phyloP scores from a whole-genome alignment of 2,888 invertebrate species.

The Drosophila buzzatii region DNA sequence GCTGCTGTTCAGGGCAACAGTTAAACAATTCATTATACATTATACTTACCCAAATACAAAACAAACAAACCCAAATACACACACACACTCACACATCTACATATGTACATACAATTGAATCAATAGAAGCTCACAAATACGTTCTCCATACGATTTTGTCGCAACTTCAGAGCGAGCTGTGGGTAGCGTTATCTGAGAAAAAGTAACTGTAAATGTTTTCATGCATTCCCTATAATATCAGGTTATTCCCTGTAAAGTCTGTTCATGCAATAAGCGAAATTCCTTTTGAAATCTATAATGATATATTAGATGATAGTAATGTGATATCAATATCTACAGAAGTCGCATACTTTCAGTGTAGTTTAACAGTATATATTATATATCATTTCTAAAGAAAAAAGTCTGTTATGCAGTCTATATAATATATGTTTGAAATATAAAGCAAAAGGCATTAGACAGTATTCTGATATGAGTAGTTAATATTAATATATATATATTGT shows the following conservation, averaged over 20 bases:
- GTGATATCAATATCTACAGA: too few species aligned
- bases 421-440: neutral
- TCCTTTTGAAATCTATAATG: too few species aligned
- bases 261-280: too few species aligned
- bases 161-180: too few species aligned
- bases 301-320: too few species aligned
- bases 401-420: too few species aligned
- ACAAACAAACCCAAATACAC: slow-evolving; percentile 13
- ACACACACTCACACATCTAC: slow-evolving; percentile 4
- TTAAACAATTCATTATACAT: slow-evolving; percentile 58
- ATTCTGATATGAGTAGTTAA: too few species aligned
- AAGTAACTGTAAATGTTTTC: neutral
- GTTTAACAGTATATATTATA: too few species aligned
- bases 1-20: slow-evolving; percentile 56
- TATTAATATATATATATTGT: too few species aligned
- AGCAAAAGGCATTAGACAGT: too few species aligned
- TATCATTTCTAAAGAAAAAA: too few species aligned
- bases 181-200: neutral
- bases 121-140: neutral
- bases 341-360: too few species aligned
- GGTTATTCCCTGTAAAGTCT: neutral
- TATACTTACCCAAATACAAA: slow-evolving; percentile 11
- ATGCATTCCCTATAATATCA: neutral
- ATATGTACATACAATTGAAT: slow-evolving; percentile 1
- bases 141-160: neutral